A percentile compares a stretch with the other conserved stretches of the same genome.
Evolutionary conservation across 1,140 invertebrate genomes (phyloP).

Genomic region (Frieseomelitta varia): DNA sequence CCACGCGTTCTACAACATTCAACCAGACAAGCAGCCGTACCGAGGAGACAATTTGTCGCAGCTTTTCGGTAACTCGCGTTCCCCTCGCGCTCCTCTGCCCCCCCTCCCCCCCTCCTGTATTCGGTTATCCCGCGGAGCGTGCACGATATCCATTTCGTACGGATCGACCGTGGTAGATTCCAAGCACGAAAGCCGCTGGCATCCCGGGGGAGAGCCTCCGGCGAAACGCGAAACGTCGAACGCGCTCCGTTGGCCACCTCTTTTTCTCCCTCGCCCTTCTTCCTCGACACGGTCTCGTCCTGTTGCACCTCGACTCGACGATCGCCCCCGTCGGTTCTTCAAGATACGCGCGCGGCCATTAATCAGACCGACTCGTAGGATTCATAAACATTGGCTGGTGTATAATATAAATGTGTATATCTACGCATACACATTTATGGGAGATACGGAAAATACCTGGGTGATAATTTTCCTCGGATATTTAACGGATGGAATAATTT

Average conservation of each 20-base stretch:
- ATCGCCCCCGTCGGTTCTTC: too few relatives aligned
- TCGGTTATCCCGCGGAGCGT: constrained; percentile 59
- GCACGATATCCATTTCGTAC: constrained; percentile 73
- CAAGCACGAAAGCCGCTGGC: constrained; percentile 69
- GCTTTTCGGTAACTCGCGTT: constrained; percentile 41
- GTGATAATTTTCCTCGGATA: too few relatives aligned
- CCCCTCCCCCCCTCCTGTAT: constrained; percentile 33
- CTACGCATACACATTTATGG: too few relatives aligned
- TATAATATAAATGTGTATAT: too few relatives aligned
- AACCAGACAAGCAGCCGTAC: constrained; percentile 13
- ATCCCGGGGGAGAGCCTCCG: constrained; percentile 74
- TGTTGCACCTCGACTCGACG: background rate
- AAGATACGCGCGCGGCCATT: too few relatives aligned
- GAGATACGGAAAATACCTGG: too few relatives aligned
- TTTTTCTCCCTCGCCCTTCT: background rate
- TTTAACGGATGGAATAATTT: too few relatives aligned
- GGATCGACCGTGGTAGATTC: constrained; percentile 72
- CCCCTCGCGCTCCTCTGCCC: background rate
- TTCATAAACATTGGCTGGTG: too few relatives aligned
- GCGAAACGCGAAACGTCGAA: constrained; percentile 75
- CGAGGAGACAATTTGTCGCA: constrained; percentile 64
- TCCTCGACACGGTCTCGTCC: background rate
- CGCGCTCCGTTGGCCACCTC: constrained; percentile 38
- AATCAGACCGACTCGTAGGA: too few relatives aligned
- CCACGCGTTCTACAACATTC: constrained; percentile 3